Conservation (phyloP, 2,888 invertebrate genomes). For the Heliothis peltigera region DNA sequence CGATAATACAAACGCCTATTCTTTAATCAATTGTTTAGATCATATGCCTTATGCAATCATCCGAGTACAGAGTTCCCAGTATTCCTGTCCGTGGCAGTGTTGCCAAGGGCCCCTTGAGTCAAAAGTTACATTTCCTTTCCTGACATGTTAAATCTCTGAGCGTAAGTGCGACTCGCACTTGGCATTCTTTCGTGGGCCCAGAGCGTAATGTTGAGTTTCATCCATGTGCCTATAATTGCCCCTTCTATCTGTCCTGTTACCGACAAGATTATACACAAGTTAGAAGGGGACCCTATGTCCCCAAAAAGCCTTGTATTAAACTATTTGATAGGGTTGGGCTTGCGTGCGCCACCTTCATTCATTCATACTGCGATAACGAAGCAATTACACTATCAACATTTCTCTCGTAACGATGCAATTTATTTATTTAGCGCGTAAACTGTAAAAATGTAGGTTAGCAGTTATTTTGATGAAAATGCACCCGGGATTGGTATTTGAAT, state of each 20-base stretch:
- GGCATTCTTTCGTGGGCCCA: too few species aligned
- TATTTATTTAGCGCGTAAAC: neutral
- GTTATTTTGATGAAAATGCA: neutral
- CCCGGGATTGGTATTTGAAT: neutral
- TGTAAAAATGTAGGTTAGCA: neutral
- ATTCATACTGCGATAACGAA: slow-evolving; percentile 19
- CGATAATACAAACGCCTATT: slow-evolving; percentile 2
- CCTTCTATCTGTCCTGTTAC: too few species aligned
- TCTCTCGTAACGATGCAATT: slow-evolving; percentile 4
- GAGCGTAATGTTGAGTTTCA: neutral
- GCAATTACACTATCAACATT: slow-evolving; percentile 3
- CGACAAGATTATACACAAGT: too few species aligned
- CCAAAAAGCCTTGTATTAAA: neutral
- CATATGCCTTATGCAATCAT: slow-evolving; percentile 37
- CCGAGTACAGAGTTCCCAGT: slow-evolving; percentile 8
- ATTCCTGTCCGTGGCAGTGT: neutral
- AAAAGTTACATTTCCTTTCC: too few species aligned
- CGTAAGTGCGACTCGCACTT: too few species aligned
- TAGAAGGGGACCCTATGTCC: neutral
- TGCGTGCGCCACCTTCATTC: neutral
- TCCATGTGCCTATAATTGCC: too few species aligned
- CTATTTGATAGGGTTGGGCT: neutral
- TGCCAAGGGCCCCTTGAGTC: too few species aligned
- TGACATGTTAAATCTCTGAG: too few species aligned
- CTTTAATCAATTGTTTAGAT: neutral